Percentiles rank a stretch among this genome's conserved stretches.
Conservation (phyloP, 2,113 vertebrate genomes). For the Amia ocellicauda region DNA sequence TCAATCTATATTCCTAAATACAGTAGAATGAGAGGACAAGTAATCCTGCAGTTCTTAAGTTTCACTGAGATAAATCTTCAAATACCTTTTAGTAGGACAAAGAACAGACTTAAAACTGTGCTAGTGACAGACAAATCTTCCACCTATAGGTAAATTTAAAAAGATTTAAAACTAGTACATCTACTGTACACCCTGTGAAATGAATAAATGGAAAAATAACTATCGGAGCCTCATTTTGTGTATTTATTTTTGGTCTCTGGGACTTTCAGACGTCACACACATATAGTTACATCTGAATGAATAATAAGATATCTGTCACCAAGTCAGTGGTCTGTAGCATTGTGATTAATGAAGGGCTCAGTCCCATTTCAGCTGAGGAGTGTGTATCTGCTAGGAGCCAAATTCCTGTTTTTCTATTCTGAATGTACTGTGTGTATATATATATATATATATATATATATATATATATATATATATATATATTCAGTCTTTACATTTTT, state of each 20-base stretch:
- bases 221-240: not conserved
- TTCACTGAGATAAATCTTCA: too few species aligned
- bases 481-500: not conserved
- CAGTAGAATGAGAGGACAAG: too few species aligned
- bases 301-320: constrained; percentile 12
- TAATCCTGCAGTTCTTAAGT: too few species aligned
- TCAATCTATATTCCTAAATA: too few species aligned
- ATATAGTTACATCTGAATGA: constrained; percentile 8
- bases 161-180: not conserved
- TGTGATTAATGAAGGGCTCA: constrained; percentile 20
- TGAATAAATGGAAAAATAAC: too few species aligned
- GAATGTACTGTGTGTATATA: not conserved
- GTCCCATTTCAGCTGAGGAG: constrained; percentile 6
- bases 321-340: constrained; percentile 2
- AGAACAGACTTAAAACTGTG: too few species aligned
- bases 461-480: not conserved
- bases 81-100: too few species aligned
- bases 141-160: not conserved
- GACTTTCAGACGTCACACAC: constrained; percentile 1
- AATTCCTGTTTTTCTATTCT: not conserved
- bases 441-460: not conserved
- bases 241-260: not conserved
- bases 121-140: not conserved
- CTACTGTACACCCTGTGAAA: not conserved
- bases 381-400: not conserved